Percentiles rank a stretch among this genome's conserved stretches.
Evolutionary conservation across 2,888 invertebrate genomes (phyloP).

Genomic region (Hypercompe scribonia): DNA sequence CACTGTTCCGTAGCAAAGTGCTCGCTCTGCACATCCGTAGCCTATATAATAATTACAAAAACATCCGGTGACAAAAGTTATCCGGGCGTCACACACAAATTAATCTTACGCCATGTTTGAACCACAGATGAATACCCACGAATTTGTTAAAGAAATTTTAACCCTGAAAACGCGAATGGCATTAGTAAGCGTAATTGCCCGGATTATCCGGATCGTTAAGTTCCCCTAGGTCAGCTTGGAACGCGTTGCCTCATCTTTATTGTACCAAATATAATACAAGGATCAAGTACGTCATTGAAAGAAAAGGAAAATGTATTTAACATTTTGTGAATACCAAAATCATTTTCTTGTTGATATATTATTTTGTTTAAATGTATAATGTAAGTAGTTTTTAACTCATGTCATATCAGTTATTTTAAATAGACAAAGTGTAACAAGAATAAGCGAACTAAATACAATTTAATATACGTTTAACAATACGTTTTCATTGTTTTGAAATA

Average conservation of each 20-base stretch:
- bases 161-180: conserved; percentile 34
- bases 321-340: background rate
- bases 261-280: conserved; percentile 13
- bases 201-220: conserved; percentile 42
- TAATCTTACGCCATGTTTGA: conserved; percentile 5
- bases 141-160: conserved; percentile 34
- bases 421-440: too few species aligned
- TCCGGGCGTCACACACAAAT: background rate
- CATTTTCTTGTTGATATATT: background rate
- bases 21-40: background rate
- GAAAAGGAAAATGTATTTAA: background rate
- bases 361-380: background rate
- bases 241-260: conserved; percentile 26
- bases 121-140: conserved; percentile 10
- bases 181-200: conserved; percentile 45
- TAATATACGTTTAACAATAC: too few species aligned
- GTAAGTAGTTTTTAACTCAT: background rate
- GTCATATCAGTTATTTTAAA: too few species aligned
- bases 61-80: background rate
- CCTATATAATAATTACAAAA: background rate
- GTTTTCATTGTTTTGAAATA: too few species aligned
- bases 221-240: conserved; percentile 28
- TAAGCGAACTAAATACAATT: background rate
- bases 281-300: conserved; percentile 15
- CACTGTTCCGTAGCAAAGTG: background rate